These are phyloP conservation scores for Ctenosaura bakeri DNA, from an alignment of 2,797 vertebrate genomes.

Conservation along the genomic window DNA sequence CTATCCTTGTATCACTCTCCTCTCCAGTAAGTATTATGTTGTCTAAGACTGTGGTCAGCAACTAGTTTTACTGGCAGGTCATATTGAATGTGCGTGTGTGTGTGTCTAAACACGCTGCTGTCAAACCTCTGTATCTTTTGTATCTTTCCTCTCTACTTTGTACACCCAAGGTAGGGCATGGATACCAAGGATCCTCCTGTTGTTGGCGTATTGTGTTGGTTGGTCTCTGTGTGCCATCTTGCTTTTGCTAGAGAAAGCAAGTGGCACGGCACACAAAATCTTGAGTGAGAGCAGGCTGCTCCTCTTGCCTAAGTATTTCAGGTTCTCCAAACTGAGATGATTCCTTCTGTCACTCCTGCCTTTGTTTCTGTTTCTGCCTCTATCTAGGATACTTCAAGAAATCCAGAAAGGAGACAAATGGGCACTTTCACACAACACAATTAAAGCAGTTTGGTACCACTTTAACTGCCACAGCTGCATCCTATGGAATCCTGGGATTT, in stretches of 20 bases:
- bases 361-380: not conserved
- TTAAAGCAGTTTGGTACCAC: no score
- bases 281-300: not conserved
- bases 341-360: not conserved
- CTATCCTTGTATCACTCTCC: slow-evolving; percentile 82
- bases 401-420: not conserved
- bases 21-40: slow-evolving; percentile 86
- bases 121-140: not conserved
- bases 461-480: no score
- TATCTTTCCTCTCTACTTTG: not conserved
- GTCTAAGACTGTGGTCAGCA: slow-evolving; percentile 54
- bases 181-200: not conserved
- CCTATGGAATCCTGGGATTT: no score
- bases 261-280: not conserved
- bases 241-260: not conserved
- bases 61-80: slow-evolving; percentile 6
- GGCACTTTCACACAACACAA: no score
- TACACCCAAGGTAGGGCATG: not conserved
- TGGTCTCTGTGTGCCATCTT: not conserved
- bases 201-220: not conserved
- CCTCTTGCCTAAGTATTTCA: no score
- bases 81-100: not conserved
- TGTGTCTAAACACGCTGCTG: not conserved
- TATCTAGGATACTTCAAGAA: not conserved
- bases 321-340: not conserved